phyloP scores from a whole-genome alignment of 2,797 vertebrate genomes.

The Sciurus vulgaris region DNA sequence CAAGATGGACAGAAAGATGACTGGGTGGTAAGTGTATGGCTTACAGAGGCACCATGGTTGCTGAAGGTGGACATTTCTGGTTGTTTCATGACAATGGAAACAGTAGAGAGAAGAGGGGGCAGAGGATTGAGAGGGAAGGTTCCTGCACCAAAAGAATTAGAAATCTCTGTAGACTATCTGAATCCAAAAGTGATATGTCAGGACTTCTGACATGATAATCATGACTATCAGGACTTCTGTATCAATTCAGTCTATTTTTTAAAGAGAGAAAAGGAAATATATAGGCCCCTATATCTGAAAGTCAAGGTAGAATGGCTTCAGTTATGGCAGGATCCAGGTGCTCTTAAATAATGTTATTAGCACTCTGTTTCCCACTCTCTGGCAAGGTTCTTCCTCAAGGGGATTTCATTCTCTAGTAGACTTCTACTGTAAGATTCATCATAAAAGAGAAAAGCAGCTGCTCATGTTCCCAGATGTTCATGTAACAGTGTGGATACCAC shows the following conservation, averaged over 20 bases:
- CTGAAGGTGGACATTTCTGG: neutral
- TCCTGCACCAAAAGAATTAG: neutral
- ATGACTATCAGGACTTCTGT: neutral
- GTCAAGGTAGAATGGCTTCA: neutral
- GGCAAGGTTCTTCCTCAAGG: neutral
- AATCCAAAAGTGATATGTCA: neutral
- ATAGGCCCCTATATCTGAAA: constrained; percentile 15
- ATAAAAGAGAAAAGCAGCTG: constrained; percentile 37
- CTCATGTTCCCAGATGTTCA: neutral
- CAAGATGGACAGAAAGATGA: neutral
- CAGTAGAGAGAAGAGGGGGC: neutral
- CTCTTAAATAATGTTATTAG: constrained; percentile 13
- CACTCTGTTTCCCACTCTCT: neutral
- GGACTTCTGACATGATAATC: no score
- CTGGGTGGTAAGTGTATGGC: neutral
- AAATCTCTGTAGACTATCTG: neutral
- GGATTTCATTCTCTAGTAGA: neutral
- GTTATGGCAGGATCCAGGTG: neutral
- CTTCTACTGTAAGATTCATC: neutral
- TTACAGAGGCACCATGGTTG: neutral
- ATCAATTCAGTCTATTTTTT: neutral
- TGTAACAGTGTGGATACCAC: neutral
- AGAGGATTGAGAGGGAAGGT: neutral
- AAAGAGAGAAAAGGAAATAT: neutral
- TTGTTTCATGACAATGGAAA: neutral